Percentiles rank a stretch among this genome's conserved stretches.
phyloP scores from a whole-genome alignment of 2,888 invertebrate genomes.

The Argyresthia albistria region DNA sequence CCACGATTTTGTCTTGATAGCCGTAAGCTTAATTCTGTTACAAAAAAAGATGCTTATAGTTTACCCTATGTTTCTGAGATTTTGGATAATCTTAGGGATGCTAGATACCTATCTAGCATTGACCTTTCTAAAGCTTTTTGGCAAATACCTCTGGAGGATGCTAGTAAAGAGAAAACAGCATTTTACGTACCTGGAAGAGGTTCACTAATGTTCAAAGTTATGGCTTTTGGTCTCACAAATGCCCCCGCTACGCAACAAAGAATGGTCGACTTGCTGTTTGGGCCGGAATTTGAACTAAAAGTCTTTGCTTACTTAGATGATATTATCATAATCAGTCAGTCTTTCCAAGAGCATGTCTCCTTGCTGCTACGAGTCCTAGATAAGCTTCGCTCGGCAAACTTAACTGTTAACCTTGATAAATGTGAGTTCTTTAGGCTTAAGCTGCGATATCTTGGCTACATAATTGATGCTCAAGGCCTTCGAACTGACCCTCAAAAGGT shows the following conservation, averaged over 20 bases:
- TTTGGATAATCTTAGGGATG: conserved; percentile 10
- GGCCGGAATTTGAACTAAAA: conserved; percentile 12
- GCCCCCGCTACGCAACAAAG: conserved; percentile 20
- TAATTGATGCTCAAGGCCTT: conserved; percentile 20
- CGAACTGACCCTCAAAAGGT: conserved; percentile 19
- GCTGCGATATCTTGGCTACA: conserved; percentile 8
- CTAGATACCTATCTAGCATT: conserved; percentile 9
- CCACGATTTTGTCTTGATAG: conserved; percentile 15
- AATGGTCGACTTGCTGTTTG: conserved; percentile 15
- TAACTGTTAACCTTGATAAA: conserved; percentile 13
- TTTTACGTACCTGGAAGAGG: conserved; percentile 9
- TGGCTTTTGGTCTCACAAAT: conserved; percentile 12
- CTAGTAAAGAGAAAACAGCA: conserved; percentile 10
- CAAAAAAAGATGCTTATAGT: conserved; percentile 4
- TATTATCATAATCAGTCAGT: conserved; percentile 12
- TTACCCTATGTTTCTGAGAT: background rate
- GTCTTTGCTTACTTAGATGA: conserved; percentile 17
- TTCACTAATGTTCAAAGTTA: background rate
- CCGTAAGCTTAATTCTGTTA: conserved; percentile 10
- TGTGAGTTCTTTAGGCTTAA: conserved; percentile 3
- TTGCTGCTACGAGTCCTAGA: conserved; percentile 11
- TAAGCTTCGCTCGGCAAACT: conserved; percentile 14
- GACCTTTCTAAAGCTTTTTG: background rate
- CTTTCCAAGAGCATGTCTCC: conserved; percentile 16
- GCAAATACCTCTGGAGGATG: conserved; percentile 8